Base-by-base conservation (phyloP, 30 jellyfish, hydroid and myxozoan species). In the Nemopilema nomurai region DNA sequence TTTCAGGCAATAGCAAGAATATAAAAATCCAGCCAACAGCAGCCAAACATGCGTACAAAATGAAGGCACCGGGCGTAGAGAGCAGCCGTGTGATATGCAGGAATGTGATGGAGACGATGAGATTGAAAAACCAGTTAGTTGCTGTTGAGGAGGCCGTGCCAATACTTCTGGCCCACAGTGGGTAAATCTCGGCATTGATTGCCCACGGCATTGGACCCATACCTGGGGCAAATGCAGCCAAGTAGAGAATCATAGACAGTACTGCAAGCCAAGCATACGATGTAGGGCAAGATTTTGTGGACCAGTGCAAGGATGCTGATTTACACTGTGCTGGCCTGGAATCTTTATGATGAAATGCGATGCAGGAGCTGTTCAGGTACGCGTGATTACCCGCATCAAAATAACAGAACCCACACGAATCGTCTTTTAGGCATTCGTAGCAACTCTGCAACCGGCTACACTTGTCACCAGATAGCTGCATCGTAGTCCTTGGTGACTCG, bases 191-290 rank as follows among this genome's bases (percentile, higher is more conserved):
- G 51, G 97, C 96, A 79, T 92, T 92, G 82, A 92, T 71, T n/a
- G 97, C 86, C 98, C 98, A 92, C 24, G 97, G 97, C 92, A 92
- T 87, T 1, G 98, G 95, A n/a, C 98, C 97, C 93, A 92, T 71
- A 33, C 98, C 98, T 6, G 96, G 93, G 23, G 97, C 97, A 88
- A 92, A 92, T 69, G 80, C 80, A 33, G 97, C 98, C 68, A 92
- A 51, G 88, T 81, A 92, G 29, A 92, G 79, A n/a, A 87, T 79
- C 97, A 92, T 87, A 1, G 96, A 70, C 16, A 74, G 13, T 16
- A 83, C 95, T 26, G 98, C 97, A 20, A 92, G 87, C 98, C 98
- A 92, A n/a, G 98, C 96, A 70, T 76, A 82, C 8, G 90, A 76
- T 8, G 97, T 75, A 4, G 98, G 97, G 67, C 98, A 92, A 8